Conservation (phyloP, 2,888 invertebrate genomes). For the Helleia helle region DNA sequence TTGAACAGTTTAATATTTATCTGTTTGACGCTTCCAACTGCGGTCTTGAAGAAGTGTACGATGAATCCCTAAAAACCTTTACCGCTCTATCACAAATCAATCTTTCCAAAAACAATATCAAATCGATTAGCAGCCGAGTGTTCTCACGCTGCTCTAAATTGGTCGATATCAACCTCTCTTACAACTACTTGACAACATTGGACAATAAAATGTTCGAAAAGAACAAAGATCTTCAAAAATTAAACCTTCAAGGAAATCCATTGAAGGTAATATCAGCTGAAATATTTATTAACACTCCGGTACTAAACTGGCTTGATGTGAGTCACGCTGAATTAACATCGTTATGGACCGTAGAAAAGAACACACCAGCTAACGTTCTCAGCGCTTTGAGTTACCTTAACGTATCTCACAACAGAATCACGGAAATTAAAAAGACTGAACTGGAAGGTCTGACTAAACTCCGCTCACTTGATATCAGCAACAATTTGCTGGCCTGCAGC, state of each 20-base stretch:
- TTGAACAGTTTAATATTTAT: constrained; percentile 76
- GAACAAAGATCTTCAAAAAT: constrained; percentile 76
- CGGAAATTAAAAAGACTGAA: constrained; percentile 72
- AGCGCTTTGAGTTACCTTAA: constrained; percentile 73
- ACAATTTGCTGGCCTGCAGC: constrained; percentile 80
- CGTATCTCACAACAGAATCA: constrained; percentile 75
- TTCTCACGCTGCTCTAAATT: constrained; percentile 74
- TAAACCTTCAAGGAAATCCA: constrained; percentile 83
- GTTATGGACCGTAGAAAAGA: constrained; percentile 76
- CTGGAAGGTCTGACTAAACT: constrained; percentile 73
- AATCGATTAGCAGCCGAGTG: constrained; percentile 67
- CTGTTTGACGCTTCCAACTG: constrained; percentile 84
- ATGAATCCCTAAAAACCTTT: constrained; percentile 80
- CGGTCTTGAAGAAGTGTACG: constrained; percentile 76
- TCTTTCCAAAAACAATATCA: constrained; percentile 78
- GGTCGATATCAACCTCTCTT: constrained; percentile 80
- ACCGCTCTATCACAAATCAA: constrained; percentile 79
- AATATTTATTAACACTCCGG: constrained; percentile 76
- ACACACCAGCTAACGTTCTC: constrained; percentile 54
- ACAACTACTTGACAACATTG: constrained; percentile 77
- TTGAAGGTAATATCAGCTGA: constrained; percentile 78
- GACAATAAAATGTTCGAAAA: constrained; percentile 77
- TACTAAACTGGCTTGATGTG: constrained; percentile 79
- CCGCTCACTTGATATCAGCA: constrained; percentile 74
- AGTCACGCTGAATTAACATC: constrained; percentile 79